A percentile compares a stretch with the other conserved stretches of the same genome.
Conservation (phyloP, 2,113 vertebrate genomes). For the Clarias batrachus region DNA sequence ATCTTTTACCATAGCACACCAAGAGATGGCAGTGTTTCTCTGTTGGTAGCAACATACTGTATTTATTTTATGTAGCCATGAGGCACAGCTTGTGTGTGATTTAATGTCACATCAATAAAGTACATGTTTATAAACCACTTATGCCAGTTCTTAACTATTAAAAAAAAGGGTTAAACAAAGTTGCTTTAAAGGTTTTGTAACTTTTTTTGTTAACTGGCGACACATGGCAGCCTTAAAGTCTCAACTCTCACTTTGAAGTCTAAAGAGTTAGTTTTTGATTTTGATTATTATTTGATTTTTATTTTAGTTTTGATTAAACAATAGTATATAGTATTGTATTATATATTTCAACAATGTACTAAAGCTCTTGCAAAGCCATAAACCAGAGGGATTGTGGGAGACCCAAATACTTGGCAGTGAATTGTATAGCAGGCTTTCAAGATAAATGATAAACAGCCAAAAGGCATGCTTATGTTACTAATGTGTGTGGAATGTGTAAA, state of each 20-base stretch:
- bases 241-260: too few species aligned
- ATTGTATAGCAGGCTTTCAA: background rate
- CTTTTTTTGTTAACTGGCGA: background rate
- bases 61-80: background rate
- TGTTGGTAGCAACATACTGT: background rate
- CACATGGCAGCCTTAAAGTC: too few species aligned
- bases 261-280: too few species aligned
- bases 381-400: background rate
- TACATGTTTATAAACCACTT: background rate
- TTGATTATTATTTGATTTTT: too few species aligned
- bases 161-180: background rate
- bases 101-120: background rate
- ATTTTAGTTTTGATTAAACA: too few species aligned
- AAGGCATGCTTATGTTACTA: background rate
- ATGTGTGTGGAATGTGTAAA: background rate
- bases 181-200: background rate
- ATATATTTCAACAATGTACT: too few species aligned
- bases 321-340: too few species aligned
- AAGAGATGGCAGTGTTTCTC: constrained; percentile 44
- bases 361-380: background rate
- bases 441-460: background rate
- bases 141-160: background rate
- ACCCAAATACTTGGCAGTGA: constrained; percentile 1
- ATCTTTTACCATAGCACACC: constrained; percentile 10
- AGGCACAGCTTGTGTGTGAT: background rate